Base-by-base conservation (phyloP, 2,797 vertebrate species). In the Caiman crocodilus region DNA sequence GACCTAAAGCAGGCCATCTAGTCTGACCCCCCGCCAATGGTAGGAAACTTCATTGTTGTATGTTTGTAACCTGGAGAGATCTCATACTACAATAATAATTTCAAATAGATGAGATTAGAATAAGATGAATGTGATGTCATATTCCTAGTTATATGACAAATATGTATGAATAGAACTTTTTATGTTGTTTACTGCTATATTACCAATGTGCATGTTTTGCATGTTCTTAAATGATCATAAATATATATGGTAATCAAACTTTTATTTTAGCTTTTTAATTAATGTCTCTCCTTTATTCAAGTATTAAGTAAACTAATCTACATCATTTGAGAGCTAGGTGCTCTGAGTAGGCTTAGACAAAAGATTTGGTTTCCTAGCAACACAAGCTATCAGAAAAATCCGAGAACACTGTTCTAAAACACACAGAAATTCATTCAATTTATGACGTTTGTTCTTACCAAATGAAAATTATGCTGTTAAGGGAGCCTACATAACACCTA, bases 281-380 rank as follows among this genome's bases (percentile, higher is more conserved):
- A 89, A 3, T 89, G 90, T 26, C 5, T 55, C 7, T 90, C 87
- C 6, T 35, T 86, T 4, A 4, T 86, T 82, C 56, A 90, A 81
- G 12, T 50, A 56, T 71, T 75, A 79, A 75, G 23, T 67, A 1
- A 67, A 65, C 8, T 77, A 11, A 71, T 35, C 5, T 80, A 69
- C 65, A n/a, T 79, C 82, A 20, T 79, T 82, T 90, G 50, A 87
- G n/a, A 87, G 76, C 16, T 30, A 75, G 17, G 4, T 14, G 82
- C 23, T 56, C 56, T 58, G 61, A 71, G 5, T 10, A 81, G 14
- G 12, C 30, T 83, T 17, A 77, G 84, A 81, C 32, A 74, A 74
- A 90, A 85, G 11, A 79, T 30, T 32, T 81, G 3, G 79, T 88
- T 91, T 84, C 84, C 87, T 92, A 87, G 83, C 64, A 92, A 92